Evolutionary conservation across 1,140 invertebrate species (phyloP).

Genomic region (Drosophila chauvacae): DNA sequence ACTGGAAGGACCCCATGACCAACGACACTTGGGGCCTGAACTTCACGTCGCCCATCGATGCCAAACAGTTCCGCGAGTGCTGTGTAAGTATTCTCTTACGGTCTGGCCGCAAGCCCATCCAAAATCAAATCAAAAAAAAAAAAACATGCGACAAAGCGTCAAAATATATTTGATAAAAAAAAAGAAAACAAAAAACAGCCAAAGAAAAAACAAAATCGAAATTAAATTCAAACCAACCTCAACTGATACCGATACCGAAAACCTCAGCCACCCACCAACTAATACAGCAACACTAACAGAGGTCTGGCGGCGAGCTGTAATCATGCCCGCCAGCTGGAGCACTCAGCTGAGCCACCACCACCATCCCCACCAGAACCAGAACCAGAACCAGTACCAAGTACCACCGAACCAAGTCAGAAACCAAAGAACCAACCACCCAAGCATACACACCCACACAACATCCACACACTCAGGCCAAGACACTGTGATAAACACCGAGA

Average conservation of each 20-base stretch:
- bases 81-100: slow-evolving; percentile 92
- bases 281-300: slow-evolving; percentile 53
- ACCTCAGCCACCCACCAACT: slow-evolving; percentile 64
- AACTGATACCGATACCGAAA: slow-evolving; percentile 61
- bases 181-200: slow-evolving; percentile 16
- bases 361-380: slow-evolving; percentile 27
- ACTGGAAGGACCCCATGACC: slow-evolving; percentile 98
- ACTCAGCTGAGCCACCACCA: slow-evolving; percentile 49
- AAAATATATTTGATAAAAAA: slow-evolving; percentile 14
- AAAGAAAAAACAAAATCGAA: slow-evolving; percentile 33
- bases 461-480: slow-evolving; percentile 13
- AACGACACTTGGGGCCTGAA: slow-evolving; percentile 99
- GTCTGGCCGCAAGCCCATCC: slow-evolving; percentile 56
- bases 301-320: slow-evolving; percentile 43
- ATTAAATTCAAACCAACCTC: slow-evolving; percentile 56
- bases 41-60: slow-evolving; percentile 98
- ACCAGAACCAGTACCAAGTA: slow-evolving; percentile 8
- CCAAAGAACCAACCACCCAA: slow-evolving; percentile 31
- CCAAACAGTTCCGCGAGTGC: slow-evolving; percentile 98
- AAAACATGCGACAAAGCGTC: slow-evolving; percentile 10
- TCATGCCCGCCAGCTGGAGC: slow-evolving; percentile 50
- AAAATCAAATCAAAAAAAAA: slow-evolving; percentile 2
- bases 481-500: slow-evolving; percentile 7
- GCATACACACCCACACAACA: slow-evolving; percentile 16
- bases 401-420: slow-evolving; percentile 28